These are phyloP conservation scores for Todiramphus chloris DNA, from an alignment of 2,113 vertebrate genomes.

Conservation along the genomic window DNA sequence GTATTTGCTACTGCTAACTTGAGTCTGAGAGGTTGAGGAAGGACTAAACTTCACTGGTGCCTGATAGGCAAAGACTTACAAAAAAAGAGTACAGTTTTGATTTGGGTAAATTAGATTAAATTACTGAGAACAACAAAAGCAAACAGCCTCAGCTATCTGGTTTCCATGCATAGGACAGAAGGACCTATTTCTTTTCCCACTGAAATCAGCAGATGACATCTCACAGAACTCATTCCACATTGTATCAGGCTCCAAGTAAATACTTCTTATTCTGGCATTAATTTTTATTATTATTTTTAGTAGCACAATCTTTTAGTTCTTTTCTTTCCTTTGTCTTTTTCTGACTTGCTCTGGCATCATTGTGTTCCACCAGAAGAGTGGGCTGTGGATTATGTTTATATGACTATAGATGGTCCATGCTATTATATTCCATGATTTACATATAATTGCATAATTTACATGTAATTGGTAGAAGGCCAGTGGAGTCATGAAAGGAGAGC, in stretches of 20 bases:
- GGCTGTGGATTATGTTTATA: not conserved
- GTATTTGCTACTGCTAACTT: not conserved
- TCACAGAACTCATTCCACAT: not conserved
- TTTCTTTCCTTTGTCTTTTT: not conserved
- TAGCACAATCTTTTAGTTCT: not conserved
- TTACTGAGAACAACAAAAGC: not conserved
- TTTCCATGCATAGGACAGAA: constrained; percentile 24
- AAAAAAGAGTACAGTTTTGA: not conserved
- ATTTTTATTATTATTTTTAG: not conserved
- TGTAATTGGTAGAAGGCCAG: constrained; percentile 1
- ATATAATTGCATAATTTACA: constrained; percentile 14
- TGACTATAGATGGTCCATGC: not conserved
- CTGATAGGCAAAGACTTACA: not conserved
- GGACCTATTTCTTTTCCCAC: not conserved
- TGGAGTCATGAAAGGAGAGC: not conserved
- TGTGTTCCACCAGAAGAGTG: not conserved
- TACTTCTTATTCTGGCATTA: not conserved
- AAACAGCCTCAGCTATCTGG: not conserved
- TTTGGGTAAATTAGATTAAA: constrained; percentile 18
- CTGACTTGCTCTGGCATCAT: not conserved
- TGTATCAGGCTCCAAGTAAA: not conserved
- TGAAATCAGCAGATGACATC: not conserved
- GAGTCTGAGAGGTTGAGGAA: not conserved
- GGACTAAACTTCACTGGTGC: not conserved
- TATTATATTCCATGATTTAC: not conserved